phyloP scores from a whole-genome alignment of 1,140 invertebrate genomes.

The Papilio polyxenes region DNA sequence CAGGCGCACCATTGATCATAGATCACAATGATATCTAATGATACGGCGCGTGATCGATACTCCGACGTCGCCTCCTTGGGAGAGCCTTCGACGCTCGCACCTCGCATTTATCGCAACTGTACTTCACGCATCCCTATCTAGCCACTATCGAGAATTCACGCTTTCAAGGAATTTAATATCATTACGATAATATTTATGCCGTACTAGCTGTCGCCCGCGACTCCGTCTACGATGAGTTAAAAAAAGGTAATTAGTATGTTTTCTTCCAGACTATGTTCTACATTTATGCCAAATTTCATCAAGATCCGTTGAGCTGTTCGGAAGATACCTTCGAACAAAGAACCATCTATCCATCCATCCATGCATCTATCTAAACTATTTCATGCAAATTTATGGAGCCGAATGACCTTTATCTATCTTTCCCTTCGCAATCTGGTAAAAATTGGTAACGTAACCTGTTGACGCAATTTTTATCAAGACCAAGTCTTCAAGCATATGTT shows the following conservation, averaged over 20 bases:
- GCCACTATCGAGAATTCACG: conserved; percentile 9
- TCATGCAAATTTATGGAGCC: not conserved
- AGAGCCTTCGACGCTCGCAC: conserved; percentile 53
- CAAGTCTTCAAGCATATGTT: too few relatives aligned
- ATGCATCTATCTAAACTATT: not conserved
- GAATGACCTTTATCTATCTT: not conserved
- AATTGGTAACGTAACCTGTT: too few relatives aligned
- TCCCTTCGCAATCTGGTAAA: not conserved
- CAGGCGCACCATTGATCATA: conserved; percentile 69
- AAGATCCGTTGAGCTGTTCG: too few relatives aligned
- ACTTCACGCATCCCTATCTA: conserved; percentile 15
- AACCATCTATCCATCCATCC: too few relatives aligned
- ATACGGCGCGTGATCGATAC: conserved; percentile 72
- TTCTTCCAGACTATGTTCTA: too few relatives aligned
- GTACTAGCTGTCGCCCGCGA: not conserved
- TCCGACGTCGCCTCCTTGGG: conserved; percentile 65
- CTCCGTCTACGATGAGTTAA: too few relatives aligned
- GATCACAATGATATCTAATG: conserved; percentile 79
- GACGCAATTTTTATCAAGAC: too few relatives aligned
- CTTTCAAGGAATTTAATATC: conserved; percentile 22
- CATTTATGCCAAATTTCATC: too few relatives aligned
- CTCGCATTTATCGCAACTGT: conserved; percentile 28
- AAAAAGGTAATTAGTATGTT: too few relatives aligned
- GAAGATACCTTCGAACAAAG: too few relatives aligned
- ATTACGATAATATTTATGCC: conserved; percentile 7